Base-by-base conservation (phyloP, 1,140 invertebrate genomes). In the Drosophila lacertosa region DNA sequence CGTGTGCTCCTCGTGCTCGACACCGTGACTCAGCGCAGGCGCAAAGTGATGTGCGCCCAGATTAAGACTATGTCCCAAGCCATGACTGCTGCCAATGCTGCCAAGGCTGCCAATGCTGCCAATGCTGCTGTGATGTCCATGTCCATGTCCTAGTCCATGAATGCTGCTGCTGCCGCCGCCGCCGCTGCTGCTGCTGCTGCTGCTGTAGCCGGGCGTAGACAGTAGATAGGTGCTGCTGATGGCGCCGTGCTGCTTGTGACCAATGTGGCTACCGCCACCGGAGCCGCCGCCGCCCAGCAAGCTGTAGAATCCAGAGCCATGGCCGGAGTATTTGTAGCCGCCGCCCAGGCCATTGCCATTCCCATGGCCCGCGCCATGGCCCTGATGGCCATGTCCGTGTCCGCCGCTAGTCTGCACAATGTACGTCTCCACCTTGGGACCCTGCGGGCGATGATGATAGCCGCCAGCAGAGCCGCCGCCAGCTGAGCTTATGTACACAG, bases 341-440 rank as follows among this genome's bases (percentile, higher is more conserved):
- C 35, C 54, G 2, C 75, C 69, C 6, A 62, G 32, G 0, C 40
- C 18, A 74, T 3, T 57, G 3, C 40, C 51, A 18, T 26, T 10
- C n/a, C 40, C 54, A 32, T 29, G 42, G 13, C 39, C 37, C 16
- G n/a, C 20, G 15, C 39, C 39, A 22, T 64, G 47, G 6, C 29
- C 18, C n/a, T 29, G 47, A 7, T 35, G 13, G 18, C 24, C 50
- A 26, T 62, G 35, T 4, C 53, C 63, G 13, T 42, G 39, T 51
- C 33, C 40, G 10, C 57, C 42, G 42, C 70, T 78, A 1, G 77
- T 78, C 42, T 88, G 82, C 6, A 88, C 78, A 33, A 88, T 89
- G 6, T 89, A 88, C 0, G 82, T 88, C 35, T 88, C 82, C 50
- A 88, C 76, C 48, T 88, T 88, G 47, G 77, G 74, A 9, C 60